phyloP scores from a whole-genome alignment of 2,113 vertebrate species.

The Megaceryle torquata region DNA sequence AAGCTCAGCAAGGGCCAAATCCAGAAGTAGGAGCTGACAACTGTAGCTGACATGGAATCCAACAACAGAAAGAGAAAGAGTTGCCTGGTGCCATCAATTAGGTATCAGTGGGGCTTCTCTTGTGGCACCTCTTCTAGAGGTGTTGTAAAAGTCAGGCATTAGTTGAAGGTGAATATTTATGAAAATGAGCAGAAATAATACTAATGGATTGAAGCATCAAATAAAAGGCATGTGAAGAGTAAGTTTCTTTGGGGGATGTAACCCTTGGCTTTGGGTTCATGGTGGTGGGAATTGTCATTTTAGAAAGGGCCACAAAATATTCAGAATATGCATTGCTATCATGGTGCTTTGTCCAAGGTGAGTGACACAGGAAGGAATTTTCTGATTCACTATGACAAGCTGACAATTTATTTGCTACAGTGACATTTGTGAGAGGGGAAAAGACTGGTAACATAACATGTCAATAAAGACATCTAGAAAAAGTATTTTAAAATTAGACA shows the following conservation, averaged over 20 bases:
- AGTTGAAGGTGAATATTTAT: neutral
- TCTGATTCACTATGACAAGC: constrained; percentile 12
- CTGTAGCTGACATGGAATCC: rapidly evolving
- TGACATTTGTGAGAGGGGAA: neutral
- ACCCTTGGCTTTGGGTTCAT: neutral
- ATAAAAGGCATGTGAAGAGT: neutral
- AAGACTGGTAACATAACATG: neutral
- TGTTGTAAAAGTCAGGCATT: neutral
- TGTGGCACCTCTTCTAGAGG: neutral
- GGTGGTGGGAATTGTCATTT: neutral
- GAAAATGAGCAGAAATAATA: neutral
- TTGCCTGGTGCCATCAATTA: rapidly evolving
- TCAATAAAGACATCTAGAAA: neutral
- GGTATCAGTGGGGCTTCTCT: rapidly evolving
- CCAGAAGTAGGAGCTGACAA: neutral
- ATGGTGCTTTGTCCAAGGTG: neutral
- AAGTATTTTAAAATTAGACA: neutral
- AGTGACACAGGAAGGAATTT: neutral
- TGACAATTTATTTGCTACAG: constrained; percentile 17
- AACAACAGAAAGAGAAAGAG: neutral
- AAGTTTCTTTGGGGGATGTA: neutral
- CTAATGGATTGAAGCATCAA: neutral
- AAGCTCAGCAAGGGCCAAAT: neutral
- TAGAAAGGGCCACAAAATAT: neutral
- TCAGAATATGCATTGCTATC: neutral